A percentile compares a stretch with the other conserved stretches of the same genome.
Conservation (phyloP, 2,797 vertebrate genomes). For the Bradypodion pumilum region DNA sequence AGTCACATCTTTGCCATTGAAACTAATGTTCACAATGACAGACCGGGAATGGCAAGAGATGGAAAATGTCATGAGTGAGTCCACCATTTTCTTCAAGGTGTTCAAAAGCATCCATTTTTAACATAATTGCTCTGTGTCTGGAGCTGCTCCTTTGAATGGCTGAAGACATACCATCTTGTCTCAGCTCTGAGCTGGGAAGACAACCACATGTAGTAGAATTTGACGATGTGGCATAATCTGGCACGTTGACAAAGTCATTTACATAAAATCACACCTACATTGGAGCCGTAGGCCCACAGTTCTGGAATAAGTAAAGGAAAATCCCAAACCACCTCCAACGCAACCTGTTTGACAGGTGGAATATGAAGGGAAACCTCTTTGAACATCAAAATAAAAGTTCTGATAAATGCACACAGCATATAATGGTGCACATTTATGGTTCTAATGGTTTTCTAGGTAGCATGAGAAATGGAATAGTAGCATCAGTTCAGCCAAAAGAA, state of each 20-base stretch:
- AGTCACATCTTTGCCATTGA: slow-evolving; percentile 15
- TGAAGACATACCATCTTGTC: slow-evolving; percentile 34
- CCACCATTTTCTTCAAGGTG: slow-evolving; percentile 30
- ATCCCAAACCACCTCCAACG: slow-evolving; percentile 34
- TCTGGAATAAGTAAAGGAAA: slow-evolving; percentile 62
- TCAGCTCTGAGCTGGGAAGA: slow-evolving; percentile 10
- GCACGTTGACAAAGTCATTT: neutral
- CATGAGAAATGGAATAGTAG: slow-evolving; percentile 40
- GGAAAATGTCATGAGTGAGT: slow-evolving; percentile 25
- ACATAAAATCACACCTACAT: neutral
- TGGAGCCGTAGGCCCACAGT: slow-evolving; percentile 36
- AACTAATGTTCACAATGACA: slow-evolving; percentile 41
- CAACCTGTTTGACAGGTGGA: slow-evolving; percentile 59
- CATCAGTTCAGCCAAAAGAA: slow-evolving; percentile 48
- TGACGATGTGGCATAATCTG: slow-evolving; percentile 24
- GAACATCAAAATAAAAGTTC: slow-evolving; percentile 29
- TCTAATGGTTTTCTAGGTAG: slow-evolving; percentile 53
- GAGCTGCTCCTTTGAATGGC: slow-evolving; percentile 38
- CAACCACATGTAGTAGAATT: slow-evolving; percentile 34
- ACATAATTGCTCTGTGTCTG: neutral
- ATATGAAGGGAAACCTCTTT: slow-evolving; percentile 55
- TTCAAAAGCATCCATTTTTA: slow-evolving; percentile 22
- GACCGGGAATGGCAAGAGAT: neutral
- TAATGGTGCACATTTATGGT: neutral
- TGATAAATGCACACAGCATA: neutral